Evolutionary conservation across 2,113 vertebrate species (phyloP).

Genomic region (Lasiurus borealis): DNA sequence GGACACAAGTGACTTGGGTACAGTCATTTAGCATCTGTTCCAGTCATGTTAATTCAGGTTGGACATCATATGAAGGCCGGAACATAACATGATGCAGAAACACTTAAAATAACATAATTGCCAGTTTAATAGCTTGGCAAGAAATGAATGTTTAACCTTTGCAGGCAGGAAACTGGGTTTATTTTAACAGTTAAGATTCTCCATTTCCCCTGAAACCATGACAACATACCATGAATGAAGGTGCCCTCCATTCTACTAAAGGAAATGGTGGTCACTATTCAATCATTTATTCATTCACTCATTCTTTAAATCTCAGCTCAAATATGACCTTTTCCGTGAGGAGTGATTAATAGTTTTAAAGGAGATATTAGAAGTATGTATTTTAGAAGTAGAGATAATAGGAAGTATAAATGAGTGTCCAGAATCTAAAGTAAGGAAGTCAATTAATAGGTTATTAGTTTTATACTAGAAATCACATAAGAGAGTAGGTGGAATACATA

Average conservation of each 20-base stretch:
- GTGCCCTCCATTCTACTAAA: not conserved
- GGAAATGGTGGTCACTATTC: not conserved
- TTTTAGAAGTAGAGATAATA: not conserved
- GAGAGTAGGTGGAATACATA: not conserved
- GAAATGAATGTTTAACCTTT: conserved; percentile 75
- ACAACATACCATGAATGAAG: conserved; percentile 26
- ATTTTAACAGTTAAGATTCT: conserved; percentile 65
- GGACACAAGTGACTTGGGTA: conserved; percentile 84
- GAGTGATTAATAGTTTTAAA: conserved; percentile 5
- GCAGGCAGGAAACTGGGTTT: conserved; percentile 50
- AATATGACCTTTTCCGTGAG: not conserved
- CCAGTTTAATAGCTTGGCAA: conserved; percentile 81
- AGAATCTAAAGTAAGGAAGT: not conserved
- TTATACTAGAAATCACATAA: conserved; percentile 7
- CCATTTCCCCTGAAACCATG: conserved; percentile 31
- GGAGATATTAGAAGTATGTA: not conserved
- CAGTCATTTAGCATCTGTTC: conserved; percentile 88
- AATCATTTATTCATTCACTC: conserved; percentile 55
- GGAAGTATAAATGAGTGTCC: not conserved
- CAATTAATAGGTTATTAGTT: not conserved
- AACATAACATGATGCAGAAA: conserved; percentile 77
- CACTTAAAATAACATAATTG: conserved; percentile 73
- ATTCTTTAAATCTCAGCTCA: conserved; percentile 33
- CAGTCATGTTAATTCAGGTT: conserved; percentile 84
- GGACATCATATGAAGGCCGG: conserved; percentile 76